A percentile compares a stretch with the other conserved stretches of the same genome.
Conservation (phyloP, 2,888 invertebrate genomes). For the Ypsolopha sequella region DNA sequence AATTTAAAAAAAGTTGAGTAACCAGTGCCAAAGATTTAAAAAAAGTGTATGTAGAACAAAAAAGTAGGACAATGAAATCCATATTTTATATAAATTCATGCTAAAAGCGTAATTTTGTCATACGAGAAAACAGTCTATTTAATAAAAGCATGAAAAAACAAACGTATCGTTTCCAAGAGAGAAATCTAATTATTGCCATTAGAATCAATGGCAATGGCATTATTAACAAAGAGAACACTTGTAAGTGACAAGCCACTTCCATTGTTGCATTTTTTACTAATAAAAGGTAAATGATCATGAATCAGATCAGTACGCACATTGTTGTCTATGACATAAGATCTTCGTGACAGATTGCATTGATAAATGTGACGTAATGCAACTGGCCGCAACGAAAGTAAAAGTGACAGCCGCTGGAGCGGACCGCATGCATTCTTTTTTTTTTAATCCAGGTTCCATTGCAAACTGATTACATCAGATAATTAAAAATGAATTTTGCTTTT, state of each 20-base stretch:
- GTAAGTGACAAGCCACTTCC: not conserved
- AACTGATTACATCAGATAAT: constrained; percentile 1
- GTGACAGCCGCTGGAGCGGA: constrained; percentile 35
- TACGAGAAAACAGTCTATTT: not conserved
- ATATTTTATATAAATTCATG: too few species aligned
- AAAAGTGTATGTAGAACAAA: too few species aligned
- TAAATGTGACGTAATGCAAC: constrained; percentile 35
- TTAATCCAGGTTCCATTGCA: not conserved
- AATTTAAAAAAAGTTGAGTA: too few species aligned
- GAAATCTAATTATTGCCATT: not conserved
- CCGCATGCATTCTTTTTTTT: constrained; percentile 18
- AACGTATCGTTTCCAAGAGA: not conserved
- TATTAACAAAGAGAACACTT: not conserved
- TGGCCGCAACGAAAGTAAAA: constrained; percentile 54
- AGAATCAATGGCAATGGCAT: not conserved
- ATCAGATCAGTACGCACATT: not conserved
- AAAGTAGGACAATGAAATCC: too few species aligned
- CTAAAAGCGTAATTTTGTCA: too few species aligned
- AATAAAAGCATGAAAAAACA: not conserved
- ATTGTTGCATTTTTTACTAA: not conserved
- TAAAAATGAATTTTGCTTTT: constrained; percentile 8
- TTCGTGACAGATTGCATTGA: constrained; percentile 26
- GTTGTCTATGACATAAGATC: constrained; percentile 26
- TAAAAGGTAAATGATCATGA: not conserved
- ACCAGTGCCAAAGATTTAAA: too few species aligned